These are phyloP conservation scores for Corydoras maculifer DNA, from an alignment of 2,113 vertebrate genomes.

Conservation along the genomic window DNA sequence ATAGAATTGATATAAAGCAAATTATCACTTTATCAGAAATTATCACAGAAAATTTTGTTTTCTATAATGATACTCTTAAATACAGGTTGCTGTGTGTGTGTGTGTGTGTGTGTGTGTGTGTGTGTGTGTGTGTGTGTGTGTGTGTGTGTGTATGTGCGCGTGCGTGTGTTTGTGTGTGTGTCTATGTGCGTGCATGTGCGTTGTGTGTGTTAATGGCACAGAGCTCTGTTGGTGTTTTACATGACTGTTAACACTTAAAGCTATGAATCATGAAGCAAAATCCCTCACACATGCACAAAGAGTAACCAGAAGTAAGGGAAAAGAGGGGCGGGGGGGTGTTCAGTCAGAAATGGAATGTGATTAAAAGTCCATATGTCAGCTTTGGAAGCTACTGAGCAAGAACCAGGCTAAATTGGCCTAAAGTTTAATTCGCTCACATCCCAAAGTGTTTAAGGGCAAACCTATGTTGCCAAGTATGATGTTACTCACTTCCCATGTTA, in stretches of 20 bases:
- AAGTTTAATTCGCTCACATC: constrained; percentile 51
- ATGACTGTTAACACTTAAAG: constrained; percentile 46
- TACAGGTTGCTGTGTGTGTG: no score
- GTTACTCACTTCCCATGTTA: constrained; percentile 64
- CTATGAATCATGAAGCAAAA: constrained; percentile 41
- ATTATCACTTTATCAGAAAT: no score
- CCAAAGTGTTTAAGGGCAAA: constrained; percentile 62
- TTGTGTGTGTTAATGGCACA: background rate
- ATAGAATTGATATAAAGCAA: no score
- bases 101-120: no score
- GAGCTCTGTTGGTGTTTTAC: constrained; percentile 43
- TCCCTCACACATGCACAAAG: constrained; percentile 14
- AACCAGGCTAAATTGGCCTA: constrained; percentile 31
- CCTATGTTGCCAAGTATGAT: constrained; percentile 65
- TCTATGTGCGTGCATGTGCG: background rate
- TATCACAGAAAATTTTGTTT: no score
- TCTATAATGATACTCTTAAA: no score
- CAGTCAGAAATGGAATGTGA: constrained; percentile 40
- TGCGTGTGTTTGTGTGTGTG: background rate
- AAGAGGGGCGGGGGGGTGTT: background rate
- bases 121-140: background rate
- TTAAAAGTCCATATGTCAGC: constrained; percentile 56
- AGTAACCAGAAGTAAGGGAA: constrained; percentile 6
- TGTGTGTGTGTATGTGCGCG: background rate
- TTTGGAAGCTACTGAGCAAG: constrained; percentile 42